Evolutionary conservation across 2,888 invertebrate genomes (phyloP), one percentile per base, ranked within the genome.

Genomic region (Biston stratarius): DNA sequence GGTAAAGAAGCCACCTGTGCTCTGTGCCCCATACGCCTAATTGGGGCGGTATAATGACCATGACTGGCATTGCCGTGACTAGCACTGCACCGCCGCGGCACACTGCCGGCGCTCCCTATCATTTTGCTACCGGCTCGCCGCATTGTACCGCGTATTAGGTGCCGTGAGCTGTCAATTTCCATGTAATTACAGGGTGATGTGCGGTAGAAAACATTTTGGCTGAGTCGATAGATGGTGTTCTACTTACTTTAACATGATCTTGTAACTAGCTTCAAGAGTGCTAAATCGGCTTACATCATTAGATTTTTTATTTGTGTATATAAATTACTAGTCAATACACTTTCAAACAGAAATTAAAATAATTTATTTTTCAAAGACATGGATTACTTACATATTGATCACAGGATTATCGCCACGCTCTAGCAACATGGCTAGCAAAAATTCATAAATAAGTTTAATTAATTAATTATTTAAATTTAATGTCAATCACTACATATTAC

Each of bases 1-100:
- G 24, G 52, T 55, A 55, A 55, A 38, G 60, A 55, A 15, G 40
- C 61, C 63, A 67, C 62, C 62, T 67, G 67, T 67, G 63, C 51
- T 49, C 48, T 42, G 33, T 24, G 15, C 42, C 9, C 44, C 53
- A 47, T 53, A 40, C 51, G 53, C 44, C 67, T 68, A 68, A 68
- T 68, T 64, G 67, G 67, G 63, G 63, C 67, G 62, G 67, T 60
- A 53, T 83, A 80, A 85, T 82, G 82, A 82, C 69, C 77, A 75
- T 85, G 86, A 85, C 84, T 82, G 68, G 84, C 66, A 33, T 6
- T 9, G 36, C 12, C 45, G 34, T 58, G 48, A 48, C 58, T 58
- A 48, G 58, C 58, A 34, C 33, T 15, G 58, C 58, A 45, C 33
- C 12, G 52, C 12, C 40, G 52, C 58, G 45, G 42, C 51, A 15